Evolutionary conservation across 2,113 vertebrate genomes (phyloP).

Genomic region (Thunnus thynnus): DNA sequence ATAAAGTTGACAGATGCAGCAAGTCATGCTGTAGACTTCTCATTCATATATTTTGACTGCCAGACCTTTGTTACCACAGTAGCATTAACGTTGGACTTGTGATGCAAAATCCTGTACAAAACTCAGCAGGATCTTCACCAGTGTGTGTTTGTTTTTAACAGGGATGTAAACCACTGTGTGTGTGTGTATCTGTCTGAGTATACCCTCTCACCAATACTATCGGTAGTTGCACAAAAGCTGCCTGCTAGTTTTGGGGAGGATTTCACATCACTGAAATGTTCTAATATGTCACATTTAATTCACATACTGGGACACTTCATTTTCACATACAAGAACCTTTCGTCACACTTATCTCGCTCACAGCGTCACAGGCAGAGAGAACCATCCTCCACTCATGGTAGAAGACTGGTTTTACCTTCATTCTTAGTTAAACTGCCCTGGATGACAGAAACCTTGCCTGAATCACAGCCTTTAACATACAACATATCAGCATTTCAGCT

Average conservation of each 20-base stretch:
- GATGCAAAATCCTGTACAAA: conserved; percentile 39
- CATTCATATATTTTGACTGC: conserved; percentile 48
- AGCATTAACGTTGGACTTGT: conserved; percentile 6
- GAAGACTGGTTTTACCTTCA: not conserved
- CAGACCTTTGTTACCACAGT: conserved; percentile 11
- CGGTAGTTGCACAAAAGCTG: not conserved
- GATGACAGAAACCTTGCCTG: conserved; percentile 5
- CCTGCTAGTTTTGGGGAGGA: conserved; percentile 14
- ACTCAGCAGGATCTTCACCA: not conserved
- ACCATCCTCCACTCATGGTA: not conserved
- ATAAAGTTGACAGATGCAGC: conserved; percentile 7
- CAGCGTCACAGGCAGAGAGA: not conserved
- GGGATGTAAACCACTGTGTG: not conserved
- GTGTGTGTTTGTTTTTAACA: not conserved
- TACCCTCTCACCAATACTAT: not conserved
- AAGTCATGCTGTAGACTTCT: not conserved
- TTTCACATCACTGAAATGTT: conserved; percentile 27
- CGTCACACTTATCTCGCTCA: conserved; percentile 19
- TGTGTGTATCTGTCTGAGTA: not conserved
- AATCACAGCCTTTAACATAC: not conserved
- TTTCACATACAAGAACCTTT: conserved; percentile 40
- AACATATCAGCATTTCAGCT: not conserved
- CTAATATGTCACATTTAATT: not conserved
- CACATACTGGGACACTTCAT: conserved; percentile 47
- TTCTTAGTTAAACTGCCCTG: not conserved